These are phyloP conservation scores for Liodrosophila aerea DNA, from an alignment of 2,888 invertebrate species.

Conservation along the genomic window DNA sequence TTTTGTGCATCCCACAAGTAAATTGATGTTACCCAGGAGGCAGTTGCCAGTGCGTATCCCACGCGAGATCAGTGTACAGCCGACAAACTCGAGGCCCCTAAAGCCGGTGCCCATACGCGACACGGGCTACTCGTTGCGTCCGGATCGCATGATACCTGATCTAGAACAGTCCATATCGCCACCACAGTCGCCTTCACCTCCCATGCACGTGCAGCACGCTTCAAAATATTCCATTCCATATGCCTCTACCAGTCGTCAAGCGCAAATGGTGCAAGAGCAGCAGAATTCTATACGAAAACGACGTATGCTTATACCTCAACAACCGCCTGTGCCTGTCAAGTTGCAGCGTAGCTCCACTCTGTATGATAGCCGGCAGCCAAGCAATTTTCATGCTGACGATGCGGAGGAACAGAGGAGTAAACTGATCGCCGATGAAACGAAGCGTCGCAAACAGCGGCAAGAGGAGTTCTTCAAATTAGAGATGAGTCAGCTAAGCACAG, in stretches of 20 bases:
- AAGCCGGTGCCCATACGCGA: slow-evolving; percentile 71
- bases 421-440: slow-evolving; percentile 16
- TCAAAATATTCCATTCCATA: slow-evolving; percentile 33
- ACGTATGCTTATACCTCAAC: slow-evolving; percentile 32
- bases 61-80: slow-evolving; percentile 61
- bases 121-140: slow-evolving; percentile 71
- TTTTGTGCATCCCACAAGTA: slow-evolving; percentile 61
- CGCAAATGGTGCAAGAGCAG: slow-evolving; percentile 34
- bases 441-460: slow-evolving; percentile 49
- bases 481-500: slow-evolving; percentile 73
- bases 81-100: slow-evolving; percentile 53
- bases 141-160: slow-evolving; percentile 75
- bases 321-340: slow-evolving; percentile 52
- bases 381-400: background rate
- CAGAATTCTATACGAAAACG: slow-evolving; percentile 45
- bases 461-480: slow-evolving; percentile 72
- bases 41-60: slow-evolving; percentile 54
- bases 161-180: slow-evolving; percentile 69
- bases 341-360: slow-evolving; percentile 55
- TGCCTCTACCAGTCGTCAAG: slow-evolving; percentile 61
- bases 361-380: slow-evolving; percentile 20
- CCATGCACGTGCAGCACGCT: slow-evolving; percentile 19
- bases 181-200: slow-evolving; percentile 60
- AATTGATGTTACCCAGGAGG: slow-evolving; percentile 65
- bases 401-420: slow-evolving; percentile 10